These are phyloP conservation scores for Monopis laevigella DNA, from an alignment of 2,888 invertebrate genomes.

Conservation along the genomic window DNA sequence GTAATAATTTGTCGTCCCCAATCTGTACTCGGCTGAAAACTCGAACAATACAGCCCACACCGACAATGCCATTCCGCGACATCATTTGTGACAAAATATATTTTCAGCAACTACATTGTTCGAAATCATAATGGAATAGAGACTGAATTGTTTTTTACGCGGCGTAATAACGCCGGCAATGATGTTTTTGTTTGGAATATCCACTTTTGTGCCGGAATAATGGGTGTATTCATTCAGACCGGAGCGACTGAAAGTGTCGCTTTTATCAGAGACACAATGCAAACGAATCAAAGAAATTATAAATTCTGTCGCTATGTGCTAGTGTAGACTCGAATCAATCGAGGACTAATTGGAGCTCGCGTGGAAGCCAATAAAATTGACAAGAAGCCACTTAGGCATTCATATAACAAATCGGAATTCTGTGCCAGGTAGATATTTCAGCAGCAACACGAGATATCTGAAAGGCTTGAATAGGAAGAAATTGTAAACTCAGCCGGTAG, in stretches of 20 bases:
- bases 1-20: slow-evolving; percentile 15
- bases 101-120: slow-evolving; percentile 38
- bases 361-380: too few species aligned
- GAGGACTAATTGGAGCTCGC: too few species aligned
- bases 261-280: slow-evolving; percentile 60
- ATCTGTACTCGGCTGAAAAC: slow-evolving; percentile 7
- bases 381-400: too few species aligned
- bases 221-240: slow-evolving; percentile 61
- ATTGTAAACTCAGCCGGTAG: slow-evolving; percentile 29
- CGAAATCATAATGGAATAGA: slow-evolving; percentile 44
- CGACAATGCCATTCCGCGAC: slow-evolving; percentile 18
- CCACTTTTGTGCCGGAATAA: slow-evolving; percentile 60
- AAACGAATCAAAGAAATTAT: slow-evolving; percentile 62
- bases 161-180: slow-evolving; percentile 39
- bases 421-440: too few species aligned
- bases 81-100: slow-evolving; percentile 31
- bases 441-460: too few species aligned
- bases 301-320: slow-evolving; percentile 42
- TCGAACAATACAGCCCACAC: slow-evolving; percentile 14
- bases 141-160: slow-evolving; percentile 44
- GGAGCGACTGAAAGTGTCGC: slow-evolving; percentile 54
- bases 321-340: too few species aligned
- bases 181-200: slow-evolving; percentile 58
- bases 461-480: slow-evolving; percentile 40
- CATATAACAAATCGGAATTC: too few species aligned